Base-by-base conservation (phyloP, 64 coral and sea anemone genomes). In the Acropora tenuis region DNA sequence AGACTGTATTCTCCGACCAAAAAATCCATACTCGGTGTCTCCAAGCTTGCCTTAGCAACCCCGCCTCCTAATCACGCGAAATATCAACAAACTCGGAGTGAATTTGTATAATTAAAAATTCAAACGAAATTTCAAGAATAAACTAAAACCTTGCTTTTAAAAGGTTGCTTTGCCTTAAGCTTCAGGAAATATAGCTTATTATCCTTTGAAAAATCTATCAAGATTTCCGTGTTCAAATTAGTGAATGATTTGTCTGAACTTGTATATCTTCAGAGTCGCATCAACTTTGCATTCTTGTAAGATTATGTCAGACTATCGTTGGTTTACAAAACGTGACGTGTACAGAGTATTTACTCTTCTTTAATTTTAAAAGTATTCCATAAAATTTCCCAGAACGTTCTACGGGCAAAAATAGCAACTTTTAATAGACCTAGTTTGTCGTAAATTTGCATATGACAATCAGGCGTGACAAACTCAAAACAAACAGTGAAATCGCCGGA, bases 31-130 rank as follows among this genome's bases (percentile, higher is more conserved):
- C 41, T 82, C 11, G 55, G 43, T 45, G 15, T 78, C 8, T 13
- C 2, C 74, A 78, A 78, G 68, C 43, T 8, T 1, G 7, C 13
- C 82, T 85, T 85, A 85, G 82, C 66, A 67, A 85, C 82, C 82
- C 1, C 61, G 63, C 82, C 82, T 58, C 42, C 68, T 61, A 18
- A 78, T 6, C 17, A 48, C 12, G 44, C 12, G 15, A 12, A 78
- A 47, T 13, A 45, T 55, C 5, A 55, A 55, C 52, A 55, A 55
- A 2, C 52, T 7, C 2, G 6, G 52, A 7, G 52, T 7, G 52
- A 55, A 55, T 10, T 10, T 2, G 6, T 6, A 74, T 7, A 74
- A 1, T 41, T 30, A 30, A 0, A 10, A 10, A 20, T 69, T 17
- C 11, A 43, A 43, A 40, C n/a, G 4, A 40, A 9, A 40, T 74